phyloP scores from a whole-genome alignment of 1,140 invertebrate species.

The Drosophila punjabiensis region DNA sequence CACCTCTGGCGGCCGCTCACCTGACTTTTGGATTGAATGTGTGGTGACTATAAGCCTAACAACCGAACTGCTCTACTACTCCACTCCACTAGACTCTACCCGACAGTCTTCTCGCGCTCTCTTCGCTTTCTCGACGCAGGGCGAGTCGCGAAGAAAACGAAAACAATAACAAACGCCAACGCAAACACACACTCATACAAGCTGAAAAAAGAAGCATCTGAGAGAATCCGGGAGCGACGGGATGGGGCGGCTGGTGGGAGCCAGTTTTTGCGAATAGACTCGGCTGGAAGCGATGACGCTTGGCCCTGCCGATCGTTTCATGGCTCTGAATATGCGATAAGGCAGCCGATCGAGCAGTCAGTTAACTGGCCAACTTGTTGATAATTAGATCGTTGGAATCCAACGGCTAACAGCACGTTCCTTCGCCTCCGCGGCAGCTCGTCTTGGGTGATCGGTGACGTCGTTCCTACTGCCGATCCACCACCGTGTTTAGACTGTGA shows the following conservation, averaged over 20 bases:
- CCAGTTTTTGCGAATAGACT: conserved; percentile 57
- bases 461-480: conserved; percentile 16
- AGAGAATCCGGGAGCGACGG: conserved; percentile 23
- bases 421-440: neutral
- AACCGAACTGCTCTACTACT: neutral
- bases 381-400: conserved; percentile 34
- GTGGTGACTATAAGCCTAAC: conserved; percentile 16
- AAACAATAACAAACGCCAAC: conserved; percentile 61
- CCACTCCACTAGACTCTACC: conserved; percentile 15
- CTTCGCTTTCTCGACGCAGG: conserved; percentile 29
- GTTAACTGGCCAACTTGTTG: conserved; percentile 43
- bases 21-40: conserved; percentile 1
- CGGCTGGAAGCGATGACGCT: conserved; percentile 30
- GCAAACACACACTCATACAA: conserved; percentile 11
- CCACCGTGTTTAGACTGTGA: conserved; percentile 40
- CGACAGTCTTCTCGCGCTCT: conserved; percentile 24
- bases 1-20: conserved; percentile 18
- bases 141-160: conserved; percentile 24
- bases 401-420: conserved; percentile 24
- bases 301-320: conserved; percentile 30
- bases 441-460: conserved; percentile 52
- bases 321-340: conserved; percentile 45
- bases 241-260: conserved; percentile 25
- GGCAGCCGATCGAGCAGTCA: conserved; percentile 30
- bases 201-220: neutral